These are phyloP conservation scores for Corbicula japonica DNA, from an alignment of 2,888 invertebrate species.

Conservation along the genomic window DNA sequence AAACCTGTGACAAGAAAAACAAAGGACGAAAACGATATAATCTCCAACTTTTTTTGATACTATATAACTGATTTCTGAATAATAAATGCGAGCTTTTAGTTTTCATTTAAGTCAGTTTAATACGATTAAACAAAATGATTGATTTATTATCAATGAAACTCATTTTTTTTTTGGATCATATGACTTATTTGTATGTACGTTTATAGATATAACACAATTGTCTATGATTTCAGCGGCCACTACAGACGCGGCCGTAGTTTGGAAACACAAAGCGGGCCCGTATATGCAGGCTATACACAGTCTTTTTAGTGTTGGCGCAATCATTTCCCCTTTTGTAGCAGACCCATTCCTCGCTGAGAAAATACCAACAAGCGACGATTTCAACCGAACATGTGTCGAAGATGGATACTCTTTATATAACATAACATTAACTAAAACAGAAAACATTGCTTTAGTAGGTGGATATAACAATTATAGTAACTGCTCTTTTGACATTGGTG, in stretches of 20 bases:
- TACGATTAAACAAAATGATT: too few species aligned
- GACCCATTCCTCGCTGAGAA: conserved; percentile 81
- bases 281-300: conserved; percentile 87
- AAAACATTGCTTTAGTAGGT: background rate
- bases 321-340: conserved; percentile 86
- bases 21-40: background rate
- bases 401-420: background rate
- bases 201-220: too few species aligned
- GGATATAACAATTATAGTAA: too few species aligned
- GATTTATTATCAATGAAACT: too few species aligned
- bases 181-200: too few species aligned
- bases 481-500: too few species aligned
- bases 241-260: conserved; percentile 79
- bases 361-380: conserved; percentile 20
- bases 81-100: too few species aligned
- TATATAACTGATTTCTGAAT: too few species aligned
- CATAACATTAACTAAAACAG: background rate
- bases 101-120: too few species aligned
- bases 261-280: conserved; percentile 81
- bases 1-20: too few species aligned
- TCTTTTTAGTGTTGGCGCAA: conserved; percentile 86
- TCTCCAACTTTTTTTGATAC: too few species aligned
- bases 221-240: conserved; percentile 81
- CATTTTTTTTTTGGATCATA: too few species aligned
- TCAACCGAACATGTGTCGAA: background rate